These are phyloP conservation scores for Fringilla coelebs DNA, from an alignment of 2,797 vertebrate species.

Conservation along the genomic window DNA sequence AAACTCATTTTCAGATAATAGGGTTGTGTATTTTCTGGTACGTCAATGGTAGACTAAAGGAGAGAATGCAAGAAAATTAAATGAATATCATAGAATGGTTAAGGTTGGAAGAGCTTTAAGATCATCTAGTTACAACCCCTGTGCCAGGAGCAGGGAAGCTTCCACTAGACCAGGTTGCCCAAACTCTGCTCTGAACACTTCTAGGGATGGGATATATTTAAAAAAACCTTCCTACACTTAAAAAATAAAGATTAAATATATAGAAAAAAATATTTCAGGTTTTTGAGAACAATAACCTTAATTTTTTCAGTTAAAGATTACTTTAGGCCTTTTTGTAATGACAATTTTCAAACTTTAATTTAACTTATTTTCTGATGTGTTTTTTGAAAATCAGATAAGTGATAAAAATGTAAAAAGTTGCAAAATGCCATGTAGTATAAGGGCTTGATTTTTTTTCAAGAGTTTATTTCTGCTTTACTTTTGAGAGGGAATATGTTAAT, in stretches of 20 bases:
- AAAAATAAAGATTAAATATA: not conserved
- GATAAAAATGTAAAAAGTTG: not conserved
- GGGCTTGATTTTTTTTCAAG: not conserved
- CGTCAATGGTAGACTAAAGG: not conserved
- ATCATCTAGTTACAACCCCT: not conserved
- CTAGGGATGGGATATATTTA: not conserved
- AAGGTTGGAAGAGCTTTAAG: not conserved
- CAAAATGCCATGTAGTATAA: not conserved
- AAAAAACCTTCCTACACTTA: not conserved
- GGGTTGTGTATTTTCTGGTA: not conserved
- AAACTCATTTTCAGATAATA: not conserved
- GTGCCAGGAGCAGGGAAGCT: not conserved
- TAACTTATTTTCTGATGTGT: not conserved
- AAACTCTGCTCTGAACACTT: not conserved
- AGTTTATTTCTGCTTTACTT: not conserved
- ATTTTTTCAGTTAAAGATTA: not conserved
- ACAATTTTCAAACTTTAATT: not conserved
- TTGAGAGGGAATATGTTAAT: not conserved
- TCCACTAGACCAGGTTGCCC: not conserved
- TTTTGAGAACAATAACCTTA: not conserved
- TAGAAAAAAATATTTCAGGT: not conserved
- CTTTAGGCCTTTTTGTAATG: not conserved
- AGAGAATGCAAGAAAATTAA: not conserved
- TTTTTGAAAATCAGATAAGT: not conserved
- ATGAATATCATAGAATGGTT: not conserved